phyloP scores from a whole-genome alignment of 2,797 vertebrate species.

The Acrocephalus scirpaceus region DNA sequence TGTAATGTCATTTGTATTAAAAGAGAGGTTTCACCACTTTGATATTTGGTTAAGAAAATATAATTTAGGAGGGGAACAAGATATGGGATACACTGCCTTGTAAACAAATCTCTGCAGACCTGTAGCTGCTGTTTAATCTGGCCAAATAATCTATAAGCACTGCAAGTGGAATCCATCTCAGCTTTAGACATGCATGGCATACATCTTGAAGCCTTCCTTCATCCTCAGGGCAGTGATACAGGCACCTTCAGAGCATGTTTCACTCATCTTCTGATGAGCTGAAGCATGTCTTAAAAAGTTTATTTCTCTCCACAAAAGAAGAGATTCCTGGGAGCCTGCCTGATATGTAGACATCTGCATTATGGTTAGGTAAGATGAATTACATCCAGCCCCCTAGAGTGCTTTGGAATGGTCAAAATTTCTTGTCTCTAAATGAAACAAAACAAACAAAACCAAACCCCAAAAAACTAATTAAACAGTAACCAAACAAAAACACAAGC shows the following conservation, averaged over 20 bases:
- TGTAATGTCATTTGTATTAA: not conserved
- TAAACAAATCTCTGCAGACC: not conserved
- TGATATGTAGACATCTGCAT: not conserved
- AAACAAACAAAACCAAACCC: not conserved
- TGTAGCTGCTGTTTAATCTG: not conserved
- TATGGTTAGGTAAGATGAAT: not conserved
- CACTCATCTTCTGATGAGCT: not conserved
- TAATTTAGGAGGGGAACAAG: not conserved
- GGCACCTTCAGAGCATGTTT: not conserved
- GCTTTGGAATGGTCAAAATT: not conserved
- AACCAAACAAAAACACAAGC: not conserved
- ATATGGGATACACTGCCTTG: not conserved
- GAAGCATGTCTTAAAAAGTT: not conserved
- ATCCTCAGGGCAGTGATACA: not conserved
- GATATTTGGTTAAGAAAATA: not conserved
- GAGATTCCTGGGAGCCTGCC: not conserved
- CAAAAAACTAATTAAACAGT: not conserved
- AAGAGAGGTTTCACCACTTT: not conserved
- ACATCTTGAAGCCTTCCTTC: not conserved
- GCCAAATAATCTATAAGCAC: not conserved
- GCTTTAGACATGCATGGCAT: not conserved
- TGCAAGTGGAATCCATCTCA: not conserved
- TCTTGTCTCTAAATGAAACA: not conserved
- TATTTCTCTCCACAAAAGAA: not conserved
- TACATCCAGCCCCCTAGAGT: not conserved